phyloP scores from a whole-genome alignment of 2,888 invertebrate genomes.

The Dryadula phaetusa region DNA sequence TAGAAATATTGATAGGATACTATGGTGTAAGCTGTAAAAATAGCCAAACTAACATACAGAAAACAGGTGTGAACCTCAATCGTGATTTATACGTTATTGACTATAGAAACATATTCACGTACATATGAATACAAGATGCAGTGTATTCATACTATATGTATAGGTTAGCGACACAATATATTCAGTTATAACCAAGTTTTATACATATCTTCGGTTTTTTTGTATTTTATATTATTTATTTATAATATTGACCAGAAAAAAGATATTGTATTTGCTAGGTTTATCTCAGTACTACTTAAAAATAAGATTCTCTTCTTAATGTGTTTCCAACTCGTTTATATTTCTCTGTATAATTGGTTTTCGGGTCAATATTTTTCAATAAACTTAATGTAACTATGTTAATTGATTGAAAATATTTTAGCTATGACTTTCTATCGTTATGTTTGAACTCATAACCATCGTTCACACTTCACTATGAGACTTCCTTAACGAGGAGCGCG shows the following conservation, averaged over 20 bases:
- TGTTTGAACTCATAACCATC: slow-evolving; percentile 1
- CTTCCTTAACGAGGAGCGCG: not conserved
- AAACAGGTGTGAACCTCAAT: slow-evolving; percentile 76
- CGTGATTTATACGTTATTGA: slow-evolving; percentile 78
- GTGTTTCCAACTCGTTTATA: no score
- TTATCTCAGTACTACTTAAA: no score
- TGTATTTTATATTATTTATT: not conserved
- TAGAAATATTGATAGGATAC: slow-evolving; percentile 69
- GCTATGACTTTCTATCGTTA: not conserved
- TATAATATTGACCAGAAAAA: not conserved
- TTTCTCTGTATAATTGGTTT: no score
- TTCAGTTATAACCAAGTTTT: not conserved
- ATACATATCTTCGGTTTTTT: not conserved
- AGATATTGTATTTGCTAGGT: no score
- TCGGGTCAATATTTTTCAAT: no score
- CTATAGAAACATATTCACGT: slow-evolving; percentile 69
- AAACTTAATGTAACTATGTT: no score
- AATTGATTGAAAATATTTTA: no score
- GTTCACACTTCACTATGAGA: not conserved
- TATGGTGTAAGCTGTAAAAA: slow-evolving; percentile 67
- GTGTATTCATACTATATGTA: slow-evolving; percentile 27
- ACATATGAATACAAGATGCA: slow-evolving; percentile 52
- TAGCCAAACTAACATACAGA: slow-evolving; percentile 78
- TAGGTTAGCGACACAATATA: not conserved
- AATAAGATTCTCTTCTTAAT: no score